phyloP scores from a whole-genome alignment of 2,888 invertebrate genomes.

The Germaria angustata region DNA sequence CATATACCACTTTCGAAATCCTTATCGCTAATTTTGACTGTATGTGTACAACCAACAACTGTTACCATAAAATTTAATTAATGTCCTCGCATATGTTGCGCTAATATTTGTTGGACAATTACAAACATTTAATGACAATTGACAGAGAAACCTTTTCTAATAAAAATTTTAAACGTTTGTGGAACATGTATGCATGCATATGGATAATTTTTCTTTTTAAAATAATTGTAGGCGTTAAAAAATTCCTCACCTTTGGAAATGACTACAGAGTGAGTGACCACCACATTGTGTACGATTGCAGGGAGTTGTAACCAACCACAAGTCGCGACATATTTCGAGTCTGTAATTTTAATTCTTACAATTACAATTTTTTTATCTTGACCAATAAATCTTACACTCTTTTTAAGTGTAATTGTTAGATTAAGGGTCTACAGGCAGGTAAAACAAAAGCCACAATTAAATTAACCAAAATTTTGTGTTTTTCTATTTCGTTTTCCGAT shows the following conservation, averaged over 20 bases:
- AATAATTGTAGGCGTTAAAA: constrained; percentile 73
- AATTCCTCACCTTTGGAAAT: constrained; percentile 55
- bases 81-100: constrained; percentile 71
- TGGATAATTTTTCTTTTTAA: background rate
- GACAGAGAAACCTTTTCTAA: constrained; percentile 44
- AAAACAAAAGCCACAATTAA: constrained; percentile 57
- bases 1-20: background rate
- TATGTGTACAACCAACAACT: constrained; percentile 47
- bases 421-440: constrained; percentile 15
- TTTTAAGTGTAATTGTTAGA: constrained; percentile 18
- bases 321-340: constrained; percentile 64
- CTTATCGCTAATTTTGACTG: constrained; percentile 56
- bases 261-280: constrained; percentile 41
- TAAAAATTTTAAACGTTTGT: constrained; percentile 50
- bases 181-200: constrained; percentile 39
- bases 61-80: constrained; percentile 69
- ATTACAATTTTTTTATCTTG: constrained; percentile 37
- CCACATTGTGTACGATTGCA: background rate
- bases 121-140: constrained; percentile 48
- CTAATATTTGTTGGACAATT: constrained; percentile 61
- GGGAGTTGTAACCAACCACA: constrained; percentile 10
- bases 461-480: constrained; percentile 34
- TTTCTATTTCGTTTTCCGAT: constrained; percentile 67
- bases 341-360: constrained; percentile 52
- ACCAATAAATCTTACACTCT: constrained; percentile 64